Evolutionary conservation across 2,113 vertebrate genomes (phyloP), one percentile per base, ranked within the genome.

Genomic region (Actenoides lindsayi): DNA sequence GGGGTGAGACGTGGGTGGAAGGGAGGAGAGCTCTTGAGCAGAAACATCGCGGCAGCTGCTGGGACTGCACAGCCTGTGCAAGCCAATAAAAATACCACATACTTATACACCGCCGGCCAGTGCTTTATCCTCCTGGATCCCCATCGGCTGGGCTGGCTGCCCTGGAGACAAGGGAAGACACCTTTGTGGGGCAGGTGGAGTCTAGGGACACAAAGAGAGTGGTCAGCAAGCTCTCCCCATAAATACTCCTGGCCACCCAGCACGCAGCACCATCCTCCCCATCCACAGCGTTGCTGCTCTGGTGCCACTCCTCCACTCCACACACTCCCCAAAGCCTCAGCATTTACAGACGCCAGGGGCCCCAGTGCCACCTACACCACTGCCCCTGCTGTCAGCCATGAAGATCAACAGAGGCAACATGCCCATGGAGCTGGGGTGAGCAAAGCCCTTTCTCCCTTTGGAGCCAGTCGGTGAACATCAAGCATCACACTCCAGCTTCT

Each of bases 71-170:
- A 91, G 95, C 94, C 89, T 77, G 86, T 64, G 71, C 91, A 96
- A 96, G 86, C 79, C 92, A 95, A 89, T 54, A 94, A 96, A 97
- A 96, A 93, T 60, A 83, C 93, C 92, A 97, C 96, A 6, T 97
- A 98, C 97, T 98, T 98, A 98, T 98, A 97, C 76, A 97, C 93
- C 46, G 80, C 93, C 16, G 95, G 95, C 62, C 83, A 65, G 96
- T 97, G 97, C 91, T 95, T 98, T 97, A 97, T 97, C 97, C 91
- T 98, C 90, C 94, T 92, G 95, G 95, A 90, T 94, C 94, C 95
- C 91, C 96, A 96, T 80, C 64, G 83, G 82, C 73, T 0, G 13
- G 90, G 95, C 86, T 96, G 96, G 92, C 86, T 95, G 95, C 93
- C 96, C 90, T 93, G 96, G 70, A 97, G 94, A 83, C 94, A 97